Evolutionary conservation across 2,113 vertebrate genomes (phyloP), one percentile per base, ranked within the genome.

Genomic region (Muscicapa adusta): DNA sequence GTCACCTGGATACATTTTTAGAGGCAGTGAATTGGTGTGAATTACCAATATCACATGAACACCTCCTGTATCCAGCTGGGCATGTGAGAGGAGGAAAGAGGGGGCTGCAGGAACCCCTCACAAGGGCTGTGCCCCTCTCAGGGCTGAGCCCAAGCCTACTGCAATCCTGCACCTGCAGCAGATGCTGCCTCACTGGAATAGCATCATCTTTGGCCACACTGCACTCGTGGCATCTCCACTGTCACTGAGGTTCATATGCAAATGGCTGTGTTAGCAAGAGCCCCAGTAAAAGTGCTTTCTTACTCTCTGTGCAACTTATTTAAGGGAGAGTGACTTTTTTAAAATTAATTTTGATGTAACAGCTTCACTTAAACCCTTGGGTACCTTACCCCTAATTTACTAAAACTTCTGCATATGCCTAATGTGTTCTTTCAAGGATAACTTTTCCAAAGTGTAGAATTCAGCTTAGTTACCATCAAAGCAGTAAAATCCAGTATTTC

Each of bases 141-240:
- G 73, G 43, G 42, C 34, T 62, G 51, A 87, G 26, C 33, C 9
- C 5, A 15, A 66, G 12, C 56, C 51, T 1, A 0, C 48, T 63
- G 73, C 10, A 5, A 12, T 48, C 60, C 67, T 48, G 19, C 0
- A 8, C n/a, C n/a, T 63, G 34, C 33, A 18, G 10, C 34, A 58
- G 56, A 23, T 18, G 7, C 15, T 34, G 48, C 53, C 11, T 17
- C 1, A 1, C 8, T 33, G n/a, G 40, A 71, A 34, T 1, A 31
- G 24, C 47, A 48, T 54, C 0, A 0, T 62, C 18, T 56, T 53
- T 0, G 0, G 26, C 51, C 60, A 47, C 60, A 8, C 6, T 0
- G 0, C 2, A 0, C 42, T 85, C 0, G 5, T 33, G 0, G 1
- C 28, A 47, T 31, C 56, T 79, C 18, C 2, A 42, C 51, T 6